Evolutionary conservation across 2,888 invertebrate genomes (phyloP).

Genomic region (Malacosoma neustria): DNA sequence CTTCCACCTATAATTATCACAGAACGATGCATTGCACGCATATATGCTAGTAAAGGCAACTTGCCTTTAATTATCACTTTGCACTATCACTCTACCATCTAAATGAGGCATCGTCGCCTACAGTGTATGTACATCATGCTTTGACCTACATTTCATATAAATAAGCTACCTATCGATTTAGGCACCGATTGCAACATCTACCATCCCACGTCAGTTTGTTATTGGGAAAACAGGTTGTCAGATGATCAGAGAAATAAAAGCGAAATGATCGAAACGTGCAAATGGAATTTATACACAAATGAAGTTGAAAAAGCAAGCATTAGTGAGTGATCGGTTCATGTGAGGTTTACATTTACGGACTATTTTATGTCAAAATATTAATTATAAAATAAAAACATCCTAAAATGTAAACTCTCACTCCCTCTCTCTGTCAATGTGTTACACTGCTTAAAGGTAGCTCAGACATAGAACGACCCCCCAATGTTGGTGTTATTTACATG

Average conservation of each 20-base stretch:
- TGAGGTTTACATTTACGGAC: too few relatives aligned
- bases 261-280: too few relatives aligned
- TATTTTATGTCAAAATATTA: too few relatives aligned
- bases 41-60: constrained; percentile 28
- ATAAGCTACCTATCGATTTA: constrained; percentile 34
- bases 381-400: too few relatives aligned
- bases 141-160: constrained; percentile 42
- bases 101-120: constrained; percentile 40
- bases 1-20: neutral
- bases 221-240: constrained; percentile 2
- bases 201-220: neutral
- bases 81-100: constrained; percentile 36
- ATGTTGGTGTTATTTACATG: too few relatives aligned
- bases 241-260: constrained; percentile 8
- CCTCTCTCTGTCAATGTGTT: too few relatives aligned
- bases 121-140: constrained; percentile 51
- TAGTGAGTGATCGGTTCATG: too few relatives aligned
- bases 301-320: neutral
- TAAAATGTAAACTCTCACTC: too few relatives aligned
- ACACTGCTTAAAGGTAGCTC: too few relatives aligned
- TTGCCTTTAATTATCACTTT: constrained; percentile 13
- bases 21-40: constrained; percentile 45
- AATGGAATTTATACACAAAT: too few relatives aligned
- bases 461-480: too few relatives aligned
- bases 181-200: neutral